Evolutionary conservation across 2,113 vertebrate genomes (phyloP), one percentile per base, ranked within the genome.

Genomic region (Embiotoca jacksoni): DNA sequence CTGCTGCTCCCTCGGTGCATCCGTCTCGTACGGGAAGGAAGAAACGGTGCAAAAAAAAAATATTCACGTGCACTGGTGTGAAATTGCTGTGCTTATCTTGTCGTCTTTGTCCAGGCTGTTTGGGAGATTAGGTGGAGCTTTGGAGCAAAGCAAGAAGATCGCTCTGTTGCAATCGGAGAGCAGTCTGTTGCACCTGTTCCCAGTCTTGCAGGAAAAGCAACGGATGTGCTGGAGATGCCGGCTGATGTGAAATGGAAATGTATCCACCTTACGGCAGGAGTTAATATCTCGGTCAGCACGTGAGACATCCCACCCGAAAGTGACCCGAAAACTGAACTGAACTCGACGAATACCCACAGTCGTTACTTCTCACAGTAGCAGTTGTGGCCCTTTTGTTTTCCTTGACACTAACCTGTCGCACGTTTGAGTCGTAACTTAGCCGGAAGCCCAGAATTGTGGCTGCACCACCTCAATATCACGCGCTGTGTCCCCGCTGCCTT

Each of bases 61-160:
- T 33, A 78, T 83, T 73, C 36, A 33, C 32, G 31, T 62, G 58
- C 77, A 53, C 54, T 30, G 11, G 61, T 83, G 78, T 50, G 56
- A 61, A 77, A 60, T 89, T 74, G 72, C 67, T 56, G 10, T 36
- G 55, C 64, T 74, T 81, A 73, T 81, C 69, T 68, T 54, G 23
- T 67, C 23, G 70, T 54, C 63, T 80, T 61, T 83, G 65, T 84
- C 70, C 47, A 14, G 16, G 37, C 63, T 72, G 79, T 70, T 23
- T 73, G 14, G 35, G 75, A 81, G 81, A 84, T 90, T 68, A 79
- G 78, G 53, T 49, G 46, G 65, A 36, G 72, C 31, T 74, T 70
- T 47, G 63, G 56, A 52, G 49, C 69, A 86, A 84, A 88, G 64
- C 23, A 23, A 61, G 36, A 57, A 56, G 56, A 75, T 59, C 70